Evolutionary conservation across 1,140 invertebrate species (phyloP).

Genomic region (Zelostemma sp.): DNA sequence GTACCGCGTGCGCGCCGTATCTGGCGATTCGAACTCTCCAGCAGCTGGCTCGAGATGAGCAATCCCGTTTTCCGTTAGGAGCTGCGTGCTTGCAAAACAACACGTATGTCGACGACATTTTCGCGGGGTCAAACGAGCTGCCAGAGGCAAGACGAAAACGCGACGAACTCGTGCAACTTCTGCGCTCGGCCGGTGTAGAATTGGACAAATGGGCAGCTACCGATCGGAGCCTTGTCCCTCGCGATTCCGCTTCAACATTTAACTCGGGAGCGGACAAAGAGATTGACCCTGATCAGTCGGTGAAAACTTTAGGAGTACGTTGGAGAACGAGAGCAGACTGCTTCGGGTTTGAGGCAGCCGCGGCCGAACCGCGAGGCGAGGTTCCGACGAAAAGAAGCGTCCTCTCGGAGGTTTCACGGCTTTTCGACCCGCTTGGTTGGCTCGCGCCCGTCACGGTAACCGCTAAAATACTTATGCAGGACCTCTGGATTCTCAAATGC

Average conservation of each 20-base stretch:
- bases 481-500: conserved; percentile 2
- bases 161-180: neutral
- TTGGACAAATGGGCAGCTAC: conserved; percentile 11
- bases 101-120: conserved; percentile 16
- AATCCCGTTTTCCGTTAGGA: neutral
- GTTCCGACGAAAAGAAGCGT: conserved; percentile 1
- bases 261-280: neutral
- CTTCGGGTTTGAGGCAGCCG: neutral
- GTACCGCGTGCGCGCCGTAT: conserved; percentile 48
- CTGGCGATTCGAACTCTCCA: conserved; percentile 40
- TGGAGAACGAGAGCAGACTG: neutral
- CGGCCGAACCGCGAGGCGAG: neutral
- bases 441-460: conserved; percentile 39
- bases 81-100: neutral
- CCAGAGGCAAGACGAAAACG: neutral
- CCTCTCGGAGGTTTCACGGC: conserved; percentile 42
- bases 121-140: neutral
- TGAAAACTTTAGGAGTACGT: neutral
- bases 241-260: too few relatives aligned
- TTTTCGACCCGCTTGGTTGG: conserved; percentile 28
- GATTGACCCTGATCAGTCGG: conserved; percentile 1
- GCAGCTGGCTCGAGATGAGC: conserved; percentile 24
- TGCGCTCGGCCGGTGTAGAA: neutral
- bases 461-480: conserved; percentile 44
- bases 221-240: neutral